Evolutionary conservation across 64 coral and sea anemone species (phyloP), one percentile per base, ranked within the genome.

Genomic region (Montipora foliosa): DNA sequence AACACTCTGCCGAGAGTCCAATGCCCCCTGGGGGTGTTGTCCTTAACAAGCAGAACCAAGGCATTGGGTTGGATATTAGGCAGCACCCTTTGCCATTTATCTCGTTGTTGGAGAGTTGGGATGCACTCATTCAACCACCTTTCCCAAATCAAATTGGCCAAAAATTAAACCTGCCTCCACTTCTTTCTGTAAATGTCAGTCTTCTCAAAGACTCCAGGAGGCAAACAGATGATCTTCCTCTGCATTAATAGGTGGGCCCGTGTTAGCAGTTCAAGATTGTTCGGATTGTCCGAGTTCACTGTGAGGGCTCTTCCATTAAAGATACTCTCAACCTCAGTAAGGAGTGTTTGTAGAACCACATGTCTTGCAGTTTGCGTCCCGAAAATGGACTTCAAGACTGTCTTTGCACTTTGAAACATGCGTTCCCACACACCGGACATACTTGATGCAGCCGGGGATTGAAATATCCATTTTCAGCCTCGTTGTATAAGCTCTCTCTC

Each of bases 231-330:
- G 46, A 90, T 50, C 49, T 88, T 88, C 1, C 87, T 4, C 17
- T 88, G 87, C 71, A 88, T 44, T 5, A 89, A 47, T n/a, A 89
- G 59, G 87, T 89, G 73, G 1, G 71, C 72, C 2, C 71, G 87
- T 22, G 87, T 89, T 44, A 89, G 44, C 6, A 49, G 69, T 17
- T 89, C 72, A 25, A 89, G 20, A 25, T 89, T 72, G 5, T 50
- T 76, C 10, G 49, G 71, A 70, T 88, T 47, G 4, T 88, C 86
- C 5, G 92, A 94, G 67, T 94, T 94, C 12, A 47, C 86, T 4
- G 86, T 94, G 15, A 94, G 60, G 78, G 87, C 93, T 94, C 79
- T 81, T 19, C 93, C 93, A 25, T 94, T 89, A 15, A 90, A 52
- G 15, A 90, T 67, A 90, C 77, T 51, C 76, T 90, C 88, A 5